These are phyloP conservation scores for Motacilla tschutschensis DNA, from an alignment of 2,113 vertebrate genomes.

Conservation along the genomic window DNA sequence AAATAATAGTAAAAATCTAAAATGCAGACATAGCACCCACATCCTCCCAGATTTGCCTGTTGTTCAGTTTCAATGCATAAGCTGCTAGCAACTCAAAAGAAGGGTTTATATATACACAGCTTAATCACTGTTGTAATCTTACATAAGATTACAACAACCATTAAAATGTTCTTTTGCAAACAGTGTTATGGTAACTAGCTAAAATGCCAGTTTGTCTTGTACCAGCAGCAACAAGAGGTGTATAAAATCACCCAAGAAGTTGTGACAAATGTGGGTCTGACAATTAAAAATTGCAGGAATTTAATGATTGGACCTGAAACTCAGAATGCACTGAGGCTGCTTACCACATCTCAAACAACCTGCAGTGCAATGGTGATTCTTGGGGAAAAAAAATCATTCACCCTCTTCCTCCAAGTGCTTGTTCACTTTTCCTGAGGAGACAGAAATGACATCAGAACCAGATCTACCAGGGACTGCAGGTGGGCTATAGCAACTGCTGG, in stretches of 20 bases:
- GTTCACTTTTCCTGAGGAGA: neutral
- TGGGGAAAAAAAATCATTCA: neutral
- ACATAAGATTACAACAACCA: neutral
- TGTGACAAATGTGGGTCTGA: neutral
- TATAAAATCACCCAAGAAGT: neutral
- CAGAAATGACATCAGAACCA: neutral
- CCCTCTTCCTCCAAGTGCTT: neutral
- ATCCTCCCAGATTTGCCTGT: neutral
- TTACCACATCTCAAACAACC: neutral
- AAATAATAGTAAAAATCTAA: neutral
- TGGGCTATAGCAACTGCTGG: neutral
- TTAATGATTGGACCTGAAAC: neutral
- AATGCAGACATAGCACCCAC: neutral
- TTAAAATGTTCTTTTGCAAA: conserved; percentile 6
- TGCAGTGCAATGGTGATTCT: neutral
- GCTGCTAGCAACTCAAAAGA: neutral
- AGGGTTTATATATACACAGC: neutral
- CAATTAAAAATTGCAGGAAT: neutral
- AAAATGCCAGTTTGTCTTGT: neutral
- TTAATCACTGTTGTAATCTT: conserved; percentile 1
- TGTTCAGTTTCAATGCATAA: neutral
- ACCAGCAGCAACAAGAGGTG: neutral
- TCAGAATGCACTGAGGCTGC: neutral
- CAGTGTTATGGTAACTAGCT: neutral
- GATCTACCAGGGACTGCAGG: neutral